A percentile compares a stretch with the other conserved stretches of the same genome.
Evolutionary conservation across 2,888 invertebrate genomes (phyloP).

Genomic region (Brachyptera risi): DNA sequence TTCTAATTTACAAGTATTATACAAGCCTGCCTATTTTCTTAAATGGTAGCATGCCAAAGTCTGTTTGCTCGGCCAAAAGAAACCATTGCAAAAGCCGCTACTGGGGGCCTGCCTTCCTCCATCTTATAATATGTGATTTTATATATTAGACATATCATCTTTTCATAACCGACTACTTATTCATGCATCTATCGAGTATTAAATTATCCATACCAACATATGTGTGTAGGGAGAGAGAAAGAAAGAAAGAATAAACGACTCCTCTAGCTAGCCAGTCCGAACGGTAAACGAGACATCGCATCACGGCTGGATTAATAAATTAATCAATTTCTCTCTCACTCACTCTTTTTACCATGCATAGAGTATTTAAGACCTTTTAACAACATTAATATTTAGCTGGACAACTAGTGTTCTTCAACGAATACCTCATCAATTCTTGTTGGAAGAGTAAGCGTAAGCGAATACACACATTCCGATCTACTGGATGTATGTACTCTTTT

Average conservation of each 20-base stretch:
- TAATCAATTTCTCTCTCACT: constrained; percentile 21
- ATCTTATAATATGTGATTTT: constrained; percentile 20
- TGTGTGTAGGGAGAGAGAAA: constrained; percentile 2
- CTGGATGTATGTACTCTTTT: no score
- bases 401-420: neutral
- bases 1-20: no score
- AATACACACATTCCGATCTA: no score
- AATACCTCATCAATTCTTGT: no score
- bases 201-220: constrained; percentile 22
- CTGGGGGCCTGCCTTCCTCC: no score
- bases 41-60: neutral
- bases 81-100: constrained; percentile 12
- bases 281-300: constrained; percentile 1
- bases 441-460: no score
- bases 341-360: neutral
- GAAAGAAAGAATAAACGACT: constrained; percentile 12
- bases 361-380: constrained; percentile 3
- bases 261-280: no score
- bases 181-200: constrained; percentile 20
- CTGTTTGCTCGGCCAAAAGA: neutral
- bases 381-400: constrained; percentile 1
- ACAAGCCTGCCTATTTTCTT: no score
- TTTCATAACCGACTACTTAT: constrained; percentile 23
- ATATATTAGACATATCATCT: constrained; percentile 21
- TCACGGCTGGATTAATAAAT: constrained; percentile 23